These are phyloP conservation scores for Cuniculus paca DNA, from an alignment of 2,797 vertebrate species.

Conservation along the genomic window DNA sequence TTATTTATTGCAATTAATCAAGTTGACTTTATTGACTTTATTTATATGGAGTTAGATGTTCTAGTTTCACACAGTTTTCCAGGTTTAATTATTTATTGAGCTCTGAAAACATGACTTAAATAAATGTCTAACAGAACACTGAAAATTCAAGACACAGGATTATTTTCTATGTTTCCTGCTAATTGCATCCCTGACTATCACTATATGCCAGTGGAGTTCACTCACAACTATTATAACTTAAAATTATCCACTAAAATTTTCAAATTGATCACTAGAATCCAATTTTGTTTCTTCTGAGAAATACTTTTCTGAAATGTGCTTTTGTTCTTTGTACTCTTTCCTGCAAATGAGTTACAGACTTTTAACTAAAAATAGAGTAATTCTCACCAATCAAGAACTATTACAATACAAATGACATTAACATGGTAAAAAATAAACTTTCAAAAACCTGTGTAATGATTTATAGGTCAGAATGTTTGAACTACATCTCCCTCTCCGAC, in stretches of 20 bases:
- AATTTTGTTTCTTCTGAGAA: slow-evolving; percentile 10
- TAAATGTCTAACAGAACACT: not conserved
- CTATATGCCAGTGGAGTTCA: not conserved
- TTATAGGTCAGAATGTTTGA: not conserved
- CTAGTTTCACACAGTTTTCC: not conserved
- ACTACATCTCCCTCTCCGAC: not conserved
- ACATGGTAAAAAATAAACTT: not conserved
- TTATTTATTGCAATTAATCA: not conserved
- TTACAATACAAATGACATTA: not conserved
- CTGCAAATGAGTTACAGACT: not conserved
- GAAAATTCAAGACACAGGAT: not conserved
- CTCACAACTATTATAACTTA: not conserved
- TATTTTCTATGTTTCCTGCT: not conserved
- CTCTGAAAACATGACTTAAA: not conserved
- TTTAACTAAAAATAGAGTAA: slow-evolving; percentile 20
- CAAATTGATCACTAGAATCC: not conserved
- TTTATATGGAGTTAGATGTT: not conserved
- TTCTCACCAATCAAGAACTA: not conserved
- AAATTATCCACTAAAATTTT: not conserved
- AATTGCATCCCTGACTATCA: not conserved
- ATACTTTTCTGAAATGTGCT: not conserved
- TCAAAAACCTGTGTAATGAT: not conserved
- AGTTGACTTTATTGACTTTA: not conserved
- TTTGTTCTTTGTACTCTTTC: not conserved
- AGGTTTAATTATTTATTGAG: slow-evolving; percentile 15